Percentiles rank a stretch among this genome's conserved stretches.
Conservation (phyloP, 2,888 invertebrate species). For the Julus scanicus region DNA sequence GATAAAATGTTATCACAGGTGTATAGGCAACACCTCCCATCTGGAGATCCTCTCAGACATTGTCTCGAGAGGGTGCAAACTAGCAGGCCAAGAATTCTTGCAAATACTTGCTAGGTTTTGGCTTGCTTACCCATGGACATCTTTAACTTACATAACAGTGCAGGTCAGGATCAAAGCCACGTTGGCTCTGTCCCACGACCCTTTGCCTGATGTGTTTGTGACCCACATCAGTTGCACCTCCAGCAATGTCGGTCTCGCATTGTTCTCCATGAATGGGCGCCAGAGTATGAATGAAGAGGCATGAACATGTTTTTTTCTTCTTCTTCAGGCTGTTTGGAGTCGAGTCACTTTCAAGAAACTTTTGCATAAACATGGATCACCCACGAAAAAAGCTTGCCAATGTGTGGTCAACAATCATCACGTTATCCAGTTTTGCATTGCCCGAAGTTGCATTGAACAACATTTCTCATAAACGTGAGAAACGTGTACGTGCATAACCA, state of each 20-base stretch:
- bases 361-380: neutral
- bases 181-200: conserved; percentile 34
- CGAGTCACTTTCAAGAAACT: neutral
- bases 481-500: neutral
- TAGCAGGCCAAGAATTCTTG: conserved; percentile 7
- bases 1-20: neutral
- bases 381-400: neutral
- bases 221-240: conserved; percentile 47
- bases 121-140: neutral
- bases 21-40: neutral
- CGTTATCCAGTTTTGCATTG: neutral
- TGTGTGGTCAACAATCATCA: neutral
- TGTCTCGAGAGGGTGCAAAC: neutral
- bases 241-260: neutral
- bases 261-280: neutral
- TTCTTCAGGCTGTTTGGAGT: neutral
- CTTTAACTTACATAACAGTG: neutral
- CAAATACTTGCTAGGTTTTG: neutral
- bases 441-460: neutral
- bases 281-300: neutral
- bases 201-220: conserved; percentile 40
- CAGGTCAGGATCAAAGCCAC: conserved; percentile 3
- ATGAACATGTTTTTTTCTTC: conserved; percentile 8
- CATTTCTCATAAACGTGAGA: neutral
- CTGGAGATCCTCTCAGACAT: neutral